phyloP scores from a whole-genome alignment of 2,888 invertebrate genomes.

The Lepidocyrtinus sp. region DNA sequence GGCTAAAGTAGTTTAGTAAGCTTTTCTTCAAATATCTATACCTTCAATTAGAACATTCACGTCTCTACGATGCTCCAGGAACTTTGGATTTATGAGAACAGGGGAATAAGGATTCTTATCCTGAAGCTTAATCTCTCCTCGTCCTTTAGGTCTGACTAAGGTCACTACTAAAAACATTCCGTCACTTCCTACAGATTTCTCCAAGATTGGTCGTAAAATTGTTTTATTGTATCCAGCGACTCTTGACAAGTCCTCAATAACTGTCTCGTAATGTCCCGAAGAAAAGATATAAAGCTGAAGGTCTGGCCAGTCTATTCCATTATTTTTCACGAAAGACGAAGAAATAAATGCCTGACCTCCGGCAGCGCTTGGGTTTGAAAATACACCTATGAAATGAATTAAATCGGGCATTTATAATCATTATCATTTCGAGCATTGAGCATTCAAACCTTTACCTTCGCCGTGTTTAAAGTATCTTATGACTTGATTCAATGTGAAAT shows the following conservation, averaged over 20 bases:
- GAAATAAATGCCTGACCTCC: conserved; percentile 90
- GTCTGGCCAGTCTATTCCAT: conserved; percentile 63
- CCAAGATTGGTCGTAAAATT: conserved; percentile 71
- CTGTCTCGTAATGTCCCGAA: conserved; percentile 27
- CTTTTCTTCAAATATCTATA: conserved; percentile 7
- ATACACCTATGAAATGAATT: conserved; percentile 77
- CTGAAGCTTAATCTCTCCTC: conserved; percentile 56
- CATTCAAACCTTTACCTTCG: no score
- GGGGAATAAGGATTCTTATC: conserved; percentile 55
- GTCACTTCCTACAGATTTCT: conserved; percentile 15
- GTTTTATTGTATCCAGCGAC: conserved; percentile 34
- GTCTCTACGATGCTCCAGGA: conserved; percentile 63
- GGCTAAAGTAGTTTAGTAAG: neutral
- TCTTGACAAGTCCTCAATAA: conserved; percentile 42
- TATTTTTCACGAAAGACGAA: conserved; percentile 50
- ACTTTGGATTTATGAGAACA: conserved; percentile 64
- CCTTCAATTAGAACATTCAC: conserved; percentile 63
- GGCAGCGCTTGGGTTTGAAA: conserved; percentile 89
- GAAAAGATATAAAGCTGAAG: conserved; percentile 58
- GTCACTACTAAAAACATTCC: conserved; percentile 25
- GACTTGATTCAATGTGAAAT: conserved; percentile 52
- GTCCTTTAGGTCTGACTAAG: conserved; percentile 54
- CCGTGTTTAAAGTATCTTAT: conserved; percentile 60
- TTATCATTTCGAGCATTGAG: neutral
- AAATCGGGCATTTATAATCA: neutral